Conservation (phyloP, 2,797 vertebrate species). For the Saxicola maurus region DNA sequence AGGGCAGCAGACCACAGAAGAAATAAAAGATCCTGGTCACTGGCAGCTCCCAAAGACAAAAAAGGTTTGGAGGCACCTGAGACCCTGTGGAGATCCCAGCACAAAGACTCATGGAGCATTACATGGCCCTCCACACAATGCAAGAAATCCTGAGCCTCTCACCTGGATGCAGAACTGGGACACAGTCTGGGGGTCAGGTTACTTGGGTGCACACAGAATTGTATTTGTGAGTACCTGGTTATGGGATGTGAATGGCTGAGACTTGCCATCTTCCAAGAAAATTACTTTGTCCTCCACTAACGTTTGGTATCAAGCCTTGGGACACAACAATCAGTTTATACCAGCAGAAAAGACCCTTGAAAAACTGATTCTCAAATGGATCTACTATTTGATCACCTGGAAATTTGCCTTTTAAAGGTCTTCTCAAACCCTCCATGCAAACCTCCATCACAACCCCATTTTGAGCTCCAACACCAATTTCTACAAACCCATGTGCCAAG, state of each 20-base stretch:
- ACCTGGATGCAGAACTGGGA: background rate
- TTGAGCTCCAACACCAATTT: background rate
- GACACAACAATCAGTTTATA: background rate
- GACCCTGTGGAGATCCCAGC: background rate
- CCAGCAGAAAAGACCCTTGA: background rate
- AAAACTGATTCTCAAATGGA: background rate
- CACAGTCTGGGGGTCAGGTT: background rate
- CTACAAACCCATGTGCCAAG: background rate
- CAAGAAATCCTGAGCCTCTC: background rate
- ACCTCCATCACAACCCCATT: background rate
- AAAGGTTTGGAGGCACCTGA: background rate
- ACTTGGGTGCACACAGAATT: no score
- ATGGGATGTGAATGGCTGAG: background rate
- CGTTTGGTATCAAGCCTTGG: accelerated
- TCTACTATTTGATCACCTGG: background rate
- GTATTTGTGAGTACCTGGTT: background rate
- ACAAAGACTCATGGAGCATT: background rate
- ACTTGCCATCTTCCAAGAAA: background rate
- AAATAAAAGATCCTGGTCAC: background rate
- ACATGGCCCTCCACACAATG: accelerated
- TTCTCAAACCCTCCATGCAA: background rate
- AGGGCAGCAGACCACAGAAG: background rate
- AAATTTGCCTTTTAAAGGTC: background rate
- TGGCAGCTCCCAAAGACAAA: background rate
- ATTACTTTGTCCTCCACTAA: background rate